These are phyloP conservation scores for Ernsta delagoae DNA, from an alignment of 2,888 invertebrate species.

Conservation along the genomic window DNA sequence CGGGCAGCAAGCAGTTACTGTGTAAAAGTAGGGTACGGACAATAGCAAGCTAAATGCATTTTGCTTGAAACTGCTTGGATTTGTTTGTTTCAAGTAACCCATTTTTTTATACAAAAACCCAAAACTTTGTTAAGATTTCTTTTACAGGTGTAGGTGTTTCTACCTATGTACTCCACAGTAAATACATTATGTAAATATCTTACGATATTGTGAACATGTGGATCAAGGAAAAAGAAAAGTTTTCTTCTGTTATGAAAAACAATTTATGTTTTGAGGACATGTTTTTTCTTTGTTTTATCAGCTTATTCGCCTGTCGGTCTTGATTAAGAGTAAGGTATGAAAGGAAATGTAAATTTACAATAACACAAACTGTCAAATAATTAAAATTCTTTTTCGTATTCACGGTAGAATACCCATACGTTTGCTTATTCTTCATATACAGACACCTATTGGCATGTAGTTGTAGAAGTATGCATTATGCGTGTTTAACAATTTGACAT, in stretches of 20 bases:
- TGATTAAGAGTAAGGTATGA: background rate
- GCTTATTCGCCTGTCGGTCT: background rate
- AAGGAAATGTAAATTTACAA: background rate
- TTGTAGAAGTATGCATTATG: no score
- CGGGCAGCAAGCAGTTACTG: no score
- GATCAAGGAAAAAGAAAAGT: background rate
- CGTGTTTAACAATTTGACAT: no score
- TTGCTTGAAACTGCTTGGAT: conserved; percentile 12
- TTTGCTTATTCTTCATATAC: no score
- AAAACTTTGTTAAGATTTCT: background rate
- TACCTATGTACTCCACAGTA: background rate
- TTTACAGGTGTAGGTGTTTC: background rate
- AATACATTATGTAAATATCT: background rate
- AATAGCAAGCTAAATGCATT: conserved; percentile 21
- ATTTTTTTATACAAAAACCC: conserved; percentile 1
- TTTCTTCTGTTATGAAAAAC: background rate
- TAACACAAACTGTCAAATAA: no score
- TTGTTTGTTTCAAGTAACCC: conserved; percentile 15
- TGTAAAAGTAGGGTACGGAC: background rate
- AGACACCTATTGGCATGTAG: no score
- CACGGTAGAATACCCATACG: no score
- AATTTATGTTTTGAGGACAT: background rate
- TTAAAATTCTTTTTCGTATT: no score
- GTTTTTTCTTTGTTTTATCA: background rate
- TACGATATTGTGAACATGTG: background rate